Conservation (phyloP, 2,113 vertebrate genomes). For the Lophius piscatorius region DNA sequence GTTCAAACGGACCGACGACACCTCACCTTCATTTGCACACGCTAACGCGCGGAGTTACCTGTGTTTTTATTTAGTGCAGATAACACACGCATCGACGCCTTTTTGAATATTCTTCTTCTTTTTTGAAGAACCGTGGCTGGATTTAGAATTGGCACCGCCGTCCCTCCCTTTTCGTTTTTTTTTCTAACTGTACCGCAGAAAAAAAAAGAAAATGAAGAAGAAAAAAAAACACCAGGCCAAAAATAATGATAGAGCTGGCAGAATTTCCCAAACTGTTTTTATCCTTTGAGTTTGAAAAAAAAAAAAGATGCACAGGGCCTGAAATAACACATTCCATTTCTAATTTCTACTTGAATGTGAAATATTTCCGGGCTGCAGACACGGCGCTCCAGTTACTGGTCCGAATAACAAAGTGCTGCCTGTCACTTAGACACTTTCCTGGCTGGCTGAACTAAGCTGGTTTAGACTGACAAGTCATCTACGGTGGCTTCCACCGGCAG, state of each 20-base stretch:
- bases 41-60: conserved; percentile 76
- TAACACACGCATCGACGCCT: conserved; percentile 68
- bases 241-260: conserved; percentile 69
- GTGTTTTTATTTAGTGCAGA: conserved; percentile 79
- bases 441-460: conserved; percentile 85
- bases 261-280: conserved; percentile 54
- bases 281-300: conserved; percentile 35
- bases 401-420: conserved; percentile 79
- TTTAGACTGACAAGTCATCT: conserved; percentile 80
- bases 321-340: conserved; percentile 74
- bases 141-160: conserved; percentile 47
- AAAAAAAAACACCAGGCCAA: conserved; percentile 58
- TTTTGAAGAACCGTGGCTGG: conserved; percentile 34
- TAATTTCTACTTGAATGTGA: conserved; percentile 82
- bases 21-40: conserved; percentile 83
- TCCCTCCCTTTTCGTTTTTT: too few species aligned
- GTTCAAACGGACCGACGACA: conserved; percentile 77
- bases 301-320: conserved; percentile 49
- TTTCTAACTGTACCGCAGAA: conserved; percentile 47
- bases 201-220: conserved; percentile 50
- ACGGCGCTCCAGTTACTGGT: conserved; percentile 76
- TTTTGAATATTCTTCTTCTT: conserved; percentile 65
- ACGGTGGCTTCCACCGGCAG: conserved; percentile 58
- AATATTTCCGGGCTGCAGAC: conserved; percentile 73
- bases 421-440: conserved; percentile 81